Evolutionary conservation across 2,797 vertebrate species (phyloP).

Genomic region (Gastrophryne carolinensis): DNA sequence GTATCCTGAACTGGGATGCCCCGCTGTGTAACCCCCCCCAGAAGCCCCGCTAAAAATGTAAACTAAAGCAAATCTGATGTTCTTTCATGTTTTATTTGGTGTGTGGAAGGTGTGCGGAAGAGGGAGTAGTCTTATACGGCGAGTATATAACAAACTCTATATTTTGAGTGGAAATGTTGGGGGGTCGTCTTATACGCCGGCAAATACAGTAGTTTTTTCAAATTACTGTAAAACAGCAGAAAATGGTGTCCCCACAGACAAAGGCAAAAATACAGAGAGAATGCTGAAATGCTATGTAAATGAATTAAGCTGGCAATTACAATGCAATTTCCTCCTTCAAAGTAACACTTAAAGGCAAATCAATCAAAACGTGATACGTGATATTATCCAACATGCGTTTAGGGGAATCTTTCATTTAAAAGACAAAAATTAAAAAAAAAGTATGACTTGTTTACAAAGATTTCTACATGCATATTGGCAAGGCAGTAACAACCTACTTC

Average conservation of each 20-base stretch:
- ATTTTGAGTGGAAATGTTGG: too few relatives aligned
- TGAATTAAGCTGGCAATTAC: slow-evolving; percentile 40
- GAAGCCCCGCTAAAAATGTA: too few relatives aligned
- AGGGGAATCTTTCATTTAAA: slow-evolving; percentile 19
- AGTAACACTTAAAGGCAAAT: slow-evolving; percentile 39
- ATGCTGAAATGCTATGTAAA: slow-evolving; percentile 31
- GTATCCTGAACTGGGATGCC: too few relatives aligned
- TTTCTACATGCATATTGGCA: slow-evolving; percentile 7
- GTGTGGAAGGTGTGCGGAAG: too few relatives aligned
- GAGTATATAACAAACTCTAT: too few relatives aligned
- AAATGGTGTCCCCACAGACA: slow-evolving; percentile 14
- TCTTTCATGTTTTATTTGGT: too few relatives aligned
- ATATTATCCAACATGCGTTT: slow-evolving; percentile 32
- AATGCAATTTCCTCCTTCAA: slow-evolving; percentile 37
- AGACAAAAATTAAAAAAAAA: not conserved
- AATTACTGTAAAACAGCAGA: slow-evolving; percentile 21
- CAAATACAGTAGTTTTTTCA: slow-evolving; percentile 15
- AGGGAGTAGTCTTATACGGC: too few relatives aligned
- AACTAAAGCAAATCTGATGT: too few relatives aligned
- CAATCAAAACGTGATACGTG: slow-evolving; percentile 20
- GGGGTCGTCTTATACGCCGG: too few relatives aligned
- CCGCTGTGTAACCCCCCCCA: too few relatives aligned
- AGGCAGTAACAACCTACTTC: too few relatives aligned
- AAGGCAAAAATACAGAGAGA: slow-evolving; percentile 7
- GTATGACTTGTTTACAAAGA: slow-evolving; percentile 13